A percentile compares a stretch with the other conserved stretches of the same genome.
Evolutionary conservation across 2,797 vertebrate species (phyloP).

Genomic region (Aeoliscus strigatus): DNA sequence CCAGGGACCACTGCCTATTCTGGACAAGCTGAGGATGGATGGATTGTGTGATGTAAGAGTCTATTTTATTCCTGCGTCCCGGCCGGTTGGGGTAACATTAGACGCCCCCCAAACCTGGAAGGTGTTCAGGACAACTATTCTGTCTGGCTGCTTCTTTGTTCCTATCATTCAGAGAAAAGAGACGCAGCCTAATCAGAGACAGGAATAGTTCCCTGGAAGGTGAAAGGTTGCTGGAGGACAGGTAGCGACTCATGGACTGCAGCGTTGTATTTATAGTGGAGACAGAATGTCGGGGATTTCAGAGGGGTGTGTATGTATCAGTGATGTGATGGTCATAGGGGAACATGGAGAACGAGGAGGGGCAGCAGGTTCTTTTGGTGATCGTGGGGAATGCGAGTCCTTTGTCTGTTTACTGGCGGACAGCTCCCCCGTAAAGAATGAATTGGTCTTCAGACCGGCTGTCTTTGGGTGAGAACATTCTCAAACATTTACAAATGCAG

Average conservation of each 20-base stretch:
- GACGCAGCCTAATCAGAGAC: constrained; percentile 1
- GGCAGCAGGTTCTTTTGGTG: too few species aligned
- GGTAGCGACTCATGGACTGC: constrained; percentile 20
- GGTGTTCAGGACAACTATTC: constrained; percentile 30
- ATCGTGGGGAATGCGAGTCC: too few species aligned
- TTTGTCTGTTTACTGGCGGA: too few species aligned
- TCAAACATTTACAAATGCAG: too few species aligned
- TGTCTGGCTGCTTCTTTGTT: constrained; percentile 29
- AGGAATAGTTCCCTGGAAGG: neutral
- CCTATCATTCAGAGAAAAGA: constrained; percentile 7
- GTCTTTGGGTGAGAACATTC: too few species aligned
- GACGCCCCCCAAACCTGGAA: constrained; percentile 44
- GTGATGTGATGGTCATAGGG: too few species aligned
- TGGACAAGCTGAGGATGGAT: constrained; percentile 58
- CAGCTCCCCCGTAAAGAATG: too few species aligned
- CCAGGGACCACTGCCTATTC: constrained; percentile 65
- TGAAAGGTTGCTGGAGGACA: neutral
- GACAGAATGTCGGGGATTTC: constrained; percentile 31
- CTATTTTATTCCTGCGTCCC: constrained; percentile 65
- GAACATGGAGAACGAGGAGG: too few species aligned
- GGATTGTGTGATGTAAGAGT: constrained; percentile 67
- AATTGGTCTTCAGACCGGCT: too few species aligned
- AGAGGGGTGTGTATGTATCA: constrained; percentile 8
- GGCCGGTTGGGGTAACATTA: constrained; percentile 45
- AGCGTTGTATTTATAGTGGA: constrained; percentile 37